These are phyloP conservation scores for Excalfactoria chinensis DNA, from an alignment of 2,113 vertebrate species.

Conservation along the genomic window DNA sequence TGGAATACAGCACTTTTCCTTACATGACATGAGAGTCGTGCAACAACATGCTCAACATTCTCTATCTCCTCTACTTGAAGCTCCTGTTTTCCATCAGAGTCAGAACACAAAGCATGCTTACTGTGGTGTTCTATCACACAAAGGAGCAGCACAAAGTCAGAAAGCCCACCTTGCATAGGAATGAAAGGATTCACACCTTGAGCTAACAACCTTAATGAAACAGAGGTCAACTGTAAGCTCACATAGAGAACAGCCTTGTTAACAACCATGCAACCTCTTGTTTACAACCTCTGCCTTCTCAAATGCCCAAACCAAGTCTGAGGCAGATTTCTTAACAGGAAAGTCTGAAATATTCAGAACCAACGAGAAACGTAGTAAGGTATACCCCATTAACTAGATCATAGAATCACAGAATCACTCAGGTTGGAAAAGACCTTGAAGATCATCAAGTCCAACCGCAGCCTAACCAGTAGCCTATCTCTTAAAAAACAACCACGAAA, in stretches of 20 bases:
- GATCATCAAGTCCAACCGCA: no score
- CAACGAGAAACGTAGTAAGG: neutral
- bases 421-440: no score
- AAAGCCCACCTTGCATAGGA: neutral
- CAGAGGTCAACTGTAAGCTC: neutral
- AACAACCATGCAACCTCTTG: neutral
- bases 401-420: no score
- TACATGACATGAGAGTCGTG: neutral
- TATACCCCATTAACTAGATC: neutral
- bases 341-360: neutral
- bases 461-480: no score
- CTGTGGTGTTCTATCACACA: neutral
- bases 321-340: neutral
- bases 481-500: no score
- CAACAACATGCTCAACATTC: neutral
- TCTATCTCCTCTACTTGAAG: neutral
- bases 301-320: neutral
- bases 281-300: neutral
- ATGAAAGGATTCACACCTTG: neutral
- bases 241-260: neutral
- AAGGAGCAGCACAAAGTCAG: neutral
- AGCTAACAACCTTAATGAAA: neutral
- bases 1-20: neutral
- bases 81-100: neutral
- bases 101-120: neutral